Evolutionary conservation across 1,140 invertebrate species (phyloP).

Genomic region (Neuroterus valhalla): DNA sequence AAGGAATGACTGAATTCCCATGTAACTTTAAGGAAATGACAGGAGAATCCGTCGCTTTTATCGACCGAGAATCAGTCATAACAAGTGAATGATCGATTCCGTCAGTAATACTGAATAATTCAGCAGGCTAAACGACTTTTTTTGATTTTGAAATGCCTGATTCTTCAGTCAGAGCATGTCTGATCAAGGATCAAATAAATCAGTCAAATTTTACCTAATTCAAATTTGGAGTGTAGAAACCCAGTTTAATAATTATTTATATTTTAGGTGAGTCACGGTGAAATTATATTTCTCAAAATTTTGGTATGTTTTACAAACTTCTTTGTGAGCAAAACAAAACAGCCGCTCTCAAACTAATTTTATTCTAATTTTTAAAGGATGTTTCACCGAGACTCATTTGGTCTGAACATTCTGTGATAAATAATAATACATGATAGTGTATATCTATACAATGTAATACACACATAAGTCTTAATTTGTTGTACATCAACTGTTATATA

Average conservation of each 20-base stretch:
- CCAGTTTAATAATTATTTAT: conserved; percentile 7
- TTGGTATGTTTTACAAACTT: background rate
- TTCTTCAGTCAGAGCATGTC: no score
- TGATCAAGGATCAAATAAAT: no score
- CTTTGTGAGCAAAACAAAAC: background rate
- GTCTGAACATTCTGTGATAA: conserved; percentile 29
- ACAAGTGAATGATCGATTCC: no score
- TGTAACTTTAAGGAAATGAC: no score
- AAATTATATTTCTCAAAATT: background rate
- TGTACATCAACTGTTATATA: background rate
- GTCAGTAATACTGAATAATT: no score
- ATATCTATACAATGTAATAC: background rate
- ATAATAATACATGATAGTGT: conserved; percentile 6
- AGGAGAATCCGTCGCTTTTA: no score
- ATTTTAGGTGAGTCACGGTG: background rate
- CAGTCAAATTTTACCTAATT: no score
- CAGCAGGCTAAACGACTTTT: no score
- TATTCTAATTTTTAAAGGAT: background rate
- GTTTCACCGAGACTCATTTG: conserved; percentile 17
- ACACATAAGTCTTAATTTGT: background rate
- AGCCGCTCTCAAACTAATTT: background rate
- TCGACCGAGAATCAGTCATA: no score
- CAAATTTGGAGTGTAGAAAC: no score
- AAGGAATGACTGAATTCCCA: no score
- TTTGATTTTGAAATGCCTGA: no score